Percentiles rank a stretch among this genome's conserved stretches.
Conservation (phyloP, 2,797 vertebrate genomes). For the Cuculus canorus region DNA sequence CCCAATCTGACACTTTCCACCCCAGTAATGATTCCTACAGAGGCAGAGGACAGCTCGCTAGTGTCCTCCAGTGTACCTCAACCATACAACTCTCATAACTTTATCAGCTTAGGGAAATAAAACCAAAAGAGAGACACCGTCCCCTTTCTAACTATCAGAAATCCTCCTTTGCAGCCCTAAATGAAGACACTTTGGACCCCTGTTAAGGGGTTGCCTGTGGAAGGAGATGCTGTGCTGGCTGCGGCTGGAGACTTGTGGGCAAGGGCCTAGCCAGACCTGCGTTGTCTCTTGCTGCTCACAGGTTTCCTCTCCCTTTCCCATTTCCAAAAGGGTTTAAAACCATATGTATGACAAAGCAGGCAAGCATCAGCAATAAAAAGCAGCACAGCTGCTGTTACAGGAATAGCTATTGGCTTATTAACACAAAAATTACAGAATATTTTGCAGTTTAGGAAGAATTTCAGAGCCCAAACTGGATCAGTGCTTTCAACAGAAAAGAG, state of each 20-base stretch:
- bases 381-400: background rate
- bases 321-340: background rate
- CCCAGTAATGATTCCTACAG: background rate
- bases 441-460: background rate
- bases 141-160: background rate
- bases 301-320: background rate
- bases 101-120: background rate
- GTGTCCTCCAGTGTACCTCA: background rate
- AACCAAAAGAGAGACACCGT: background rate
- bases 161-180: background rate
- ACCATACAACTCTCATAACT: background rate
- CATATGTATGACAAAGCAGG: background rate
- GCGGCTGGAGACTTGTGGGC: accelerated
- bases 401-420: constrained; percentile 21
- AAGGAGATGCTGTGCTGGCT: background rate
- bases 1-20: background rate
- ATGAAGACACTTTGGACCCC: background rate
- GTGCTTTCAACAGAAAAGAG: background rate
- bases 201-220: background rate
- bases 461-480: background rate
- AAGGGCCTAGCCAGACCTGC: background rate
- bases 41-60: background rate
- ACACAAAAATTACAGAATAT: background rate
- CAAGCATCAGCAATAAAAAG: background rate
- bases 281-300: background rate